These are phyloP conservation scores for Macrophya alboannulata DNA, from an alignment of 2,888 invertebrate genomes.

Conservation along the genomic window DNA sequence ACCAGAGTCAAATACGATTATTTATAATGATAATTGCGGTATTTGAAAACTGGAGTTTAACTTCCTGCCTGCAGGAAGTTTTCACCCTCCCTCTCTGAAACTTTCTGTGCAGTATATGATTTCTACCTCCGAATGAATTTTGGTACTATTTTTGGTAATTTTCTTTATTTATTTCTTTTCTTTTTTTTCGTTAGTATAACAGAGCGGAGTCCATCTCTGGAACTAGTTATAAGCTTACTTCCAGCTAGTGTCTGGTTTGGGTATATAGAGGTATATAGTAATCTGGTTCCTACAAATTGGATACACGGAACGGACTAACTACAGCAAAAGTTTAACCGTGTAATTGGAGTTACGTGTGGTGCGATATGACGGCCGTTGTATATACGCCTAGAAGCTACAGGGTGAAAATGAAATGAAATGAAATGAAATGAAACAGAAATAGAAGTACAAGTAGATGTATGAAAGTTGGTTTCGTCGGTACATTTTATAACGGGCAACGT, in stretches of 20 bases:
- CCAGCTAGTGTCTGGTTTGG: background rate
- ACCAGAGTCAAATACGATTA: background rate
- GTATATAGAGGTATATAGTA: background rate
- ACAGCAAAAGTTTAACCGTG: constrained; percentile 44
- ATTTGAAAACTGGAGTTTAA: background rate
- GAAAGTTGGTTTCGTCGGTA: too few species aligned
- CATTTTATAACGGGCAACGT: too few species aligned
- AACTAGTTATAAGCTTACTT: constrained; percentile 25
- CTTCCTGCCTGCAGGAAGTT: background rate
- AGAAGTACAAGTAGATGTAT: background rate
- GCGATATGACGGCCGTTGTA: constrained; percentile 4
- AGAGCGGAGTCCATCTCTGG: constrained; percentile 29
- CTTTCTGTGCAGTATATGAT: background rate
- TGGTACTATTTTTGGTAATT: background rate
- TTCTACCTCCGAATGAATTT: background rate
- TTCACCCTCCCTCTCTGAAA: background rate
- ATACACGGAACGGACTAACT: constrained; percentile 47
- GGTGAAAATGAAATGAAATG: background rate
- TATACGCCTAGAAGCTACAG: background rate
- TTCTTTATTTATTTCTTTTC: too few species aligned
- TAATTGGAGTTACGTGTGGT: constrained; percentile 49
- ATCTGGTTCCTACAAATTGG: constrained; percentile 48
- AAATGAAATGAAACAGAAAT: background rate
- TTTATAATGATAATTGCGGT: background rate
- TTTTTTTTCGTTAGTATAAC: background rate